Base-by-base conservation (phyloP, 2,113 vertebrate genomes). In the Grammomys surdaster region DNA sequence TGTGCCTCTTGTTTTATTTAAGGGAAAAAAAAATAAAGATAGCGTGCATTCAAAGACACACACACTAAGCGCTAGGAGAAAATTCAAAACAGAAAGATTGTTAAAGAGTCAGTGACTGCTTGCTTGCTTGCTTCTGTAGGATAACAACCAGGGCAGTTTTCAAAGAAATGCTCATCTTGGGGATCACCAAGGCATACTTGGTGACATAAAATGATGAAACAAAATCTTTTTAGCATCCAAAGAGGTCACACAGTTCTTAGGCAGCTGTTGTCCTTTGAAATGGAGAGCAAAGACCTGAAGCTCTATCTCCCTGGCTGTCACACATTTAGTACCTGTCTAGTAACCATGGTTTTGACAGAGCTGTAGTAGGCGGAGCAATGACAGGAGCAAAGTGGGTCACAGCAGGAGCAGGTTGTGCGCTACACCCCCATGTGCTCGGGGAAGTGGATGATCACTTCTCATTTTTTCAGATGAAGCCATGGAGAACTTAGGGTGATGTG, bases 1-100 rank as follows among this genome's bases (percentile, higher is more conserved):
- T 63, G 73, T 20, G 60, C 3, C 31, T 84, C 33, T 78, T 76
- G 33, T 89, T 95, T 85, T 72, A 72, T 76, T 95, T 92, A 95
- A 82, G 93, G 90, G 77, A 82, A 95, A 91, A 91, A 82, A 82
- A 95, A 56, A 81, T 90, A 82, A 82, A 95, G 40, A 58, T 12
- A 80, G 63, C 54, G 1, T 93, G 33, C 81, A 11, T 81, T 82
- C 90, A 40, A 46, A 93, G 78, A 6, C 54, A 67, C 65, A 67
- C 28, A 17, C 70, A 40, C 31, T 65, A 85, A 60, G 75, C 2
- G 13, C 65, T 65, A 81, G 70, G 46, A 89, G 65, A 14, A 58
- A 63, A 76, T 51, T 51, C 51, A 58, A 58, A 43, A 20, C 51
- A 22, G 17, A 31, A 72, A 73, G 5, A 3, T 7, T n/a, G 13